Evolutionary conservation across 2,888 invertebrate species (phyloP).

Genomic region (Spodoptera exigua): DNA sequence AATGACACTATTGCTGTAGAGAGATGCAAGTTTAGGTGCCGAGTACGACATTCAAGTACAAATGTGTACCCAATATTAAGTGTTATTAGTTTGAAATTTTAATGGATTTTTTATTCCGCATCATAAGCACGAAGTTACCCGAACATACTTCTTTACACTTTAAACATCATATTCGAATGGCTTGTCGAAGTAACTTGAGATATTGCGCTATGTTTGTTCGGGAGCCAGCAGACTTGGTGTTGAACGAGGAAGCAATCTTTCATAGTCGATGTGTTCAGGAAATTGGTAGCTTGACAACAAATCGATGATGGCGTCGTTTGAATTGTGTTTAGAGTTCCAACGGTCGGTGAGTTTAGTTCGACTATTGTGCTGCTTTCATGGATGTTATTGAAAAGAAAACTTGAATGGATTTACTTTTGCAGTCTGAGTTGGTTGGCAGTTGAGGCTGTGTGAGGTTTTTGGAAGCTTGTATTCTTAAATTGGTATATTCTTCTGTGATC

Average conservation of each 20-base stretch:
- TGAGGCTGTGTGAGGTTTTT: no score
- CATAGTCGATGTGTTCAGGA: slow-evolving; percentile 58
- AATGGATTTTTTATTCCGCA: no score
- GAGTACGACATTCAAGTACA: no score
- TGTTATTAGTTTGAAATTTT: no score
- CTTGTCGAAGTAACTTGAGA: slow-evolving; percentile 51
- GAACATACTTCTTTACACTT: not conserved
- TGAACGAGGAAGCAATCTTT: slow-evolving; percentile 60
- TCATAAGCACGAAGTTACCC: not conserved
- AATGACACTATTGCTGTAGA: no score
- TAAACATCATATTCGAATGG: slow-evolving; percentile 9
- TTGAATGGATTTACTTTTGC: no score
- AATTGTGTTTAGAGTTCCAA: slow-evolving; percentile 31
- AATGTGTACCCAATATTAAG: no score
- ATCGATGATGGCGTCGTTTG: slow-evolving; percentile 52
- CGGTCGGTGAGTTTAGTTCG: not conserved
- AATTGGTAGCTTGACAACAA: slow-evolving; percentile 59
- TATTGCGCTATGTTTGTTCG: slow-evolving; percentile 45
- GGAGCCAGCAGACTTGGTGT: slow-evolving; percentile 50
- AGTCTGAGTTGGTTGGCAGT: no score
- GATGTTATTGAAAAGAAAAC: not conserved
- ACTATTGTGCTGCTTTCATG: slow-evolving; percentile 12
- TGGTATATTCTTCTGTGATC: no score
- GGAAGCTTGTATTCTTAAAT: no score
- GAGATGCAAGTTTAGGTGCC: no score